Evolutionary conservation across 1,140 invertebrate species (phyloP), one percentile per base, ranked within the genome.

Genomic region (Pomacea maculata): DNA sequence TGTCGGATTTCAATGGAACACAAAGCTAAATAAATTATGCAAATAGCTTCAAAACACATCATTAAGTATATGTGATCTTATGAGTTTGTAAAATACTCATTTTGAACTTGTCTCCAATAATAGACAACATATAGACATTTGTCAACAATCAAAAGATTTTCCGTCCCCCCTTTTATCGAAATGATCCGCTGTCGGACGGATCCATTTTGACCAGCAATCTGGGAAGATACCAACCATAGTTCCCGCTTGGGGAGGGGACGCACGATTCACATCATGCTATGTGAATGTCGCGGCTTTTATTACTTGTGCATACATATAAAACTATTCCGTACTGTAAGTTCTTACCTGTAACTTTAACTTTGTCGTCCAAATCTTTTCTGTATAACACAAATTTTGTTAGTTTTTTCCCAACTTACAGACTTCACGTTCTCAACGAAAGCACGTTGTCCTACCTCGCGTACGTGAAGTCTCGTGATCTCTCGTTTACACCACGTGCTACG

Each of bases 131-230:
- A 65, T 70, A 19, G 19, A 54, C 45, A 79, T 21, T 12, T 70
- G 54, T 54, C 29, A 52, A 45, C 17, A 70, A 14, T 70, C n/a
- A 63, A 45, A 25, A 25, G 14, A 81, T 64, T 63, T 52, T 72
- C 77, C 74, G 54, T 25, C 65, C 71, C 78, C 81, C 81, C 78
- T 75, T 75, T 79, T 57, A 21, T 15, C n/a, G 74, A 72, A 82
- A 79, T 82, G 74, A 82, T 75, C 81, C 77, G 25, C 19, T n/a
- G 17, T 79, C 67, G 81, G 81, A 79, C 78, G 81, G 81, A 79
- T 75, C 81, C 81, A 80, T 82, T 82, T 82, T 80, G 29, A 19
- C 21, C 64, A 34, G 34, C 79, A 82, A 19, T 70, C 64, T 75
- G 52, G 81, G 81, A 82, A 82, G 77, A 29, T 82, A 82, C 81